These are phyloP conservation scores for Lypha dubia DNA, from an alignment of 2,888 invertebrate species.

Conservation along the genomic window DNA sequence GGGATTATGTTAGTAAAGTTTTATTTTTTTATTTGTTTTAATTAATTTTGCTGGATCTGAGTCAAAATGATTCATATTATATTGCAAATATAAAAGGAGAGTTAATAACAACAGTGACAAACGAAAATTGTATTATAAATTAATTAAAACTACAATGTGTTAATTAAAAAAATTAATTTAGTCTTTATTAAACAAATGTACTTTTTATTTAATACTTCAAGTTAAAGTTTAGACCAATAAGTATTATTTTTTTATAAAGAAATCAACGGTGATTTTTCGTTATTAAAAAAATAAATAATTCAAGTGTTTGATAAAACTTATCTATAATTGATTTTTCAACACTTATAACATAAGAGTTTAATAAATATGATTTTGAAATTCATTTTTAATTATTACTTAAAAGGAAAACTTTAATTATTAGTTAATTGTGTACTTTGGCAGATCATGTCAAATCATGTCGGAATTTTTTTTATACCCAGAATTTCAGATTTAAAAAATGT, in stretches of 20 bases:
- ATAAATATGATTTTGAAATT: constrained; percentile 12
- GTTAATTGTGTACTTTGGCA: not conserved
- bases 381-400: constrained; percentile 5
- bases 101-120: constrained; percentile 17
- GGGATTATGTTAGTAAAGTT: not conserved
- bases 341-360: constrained; percentile 5
- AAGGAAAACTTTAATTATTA: not conserved
- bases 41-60: not conserved
- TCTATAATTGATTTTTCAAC: not conserved
- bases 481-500: no score
- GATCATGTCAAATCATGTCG: not conserved
- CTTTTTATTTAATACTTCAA: no score
- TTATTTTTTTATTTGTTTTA: not conserved
- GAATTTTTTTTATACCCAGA: not conserved
- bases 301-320: constrained; percentile 2
- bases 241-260: no score
- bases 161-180: not conserved
- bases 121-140: not conserved
- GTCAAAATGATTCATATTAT: constrained; percentile 10
- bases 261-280: not conserved
- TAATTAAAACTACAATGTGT: not conserved
- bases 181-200: not conserved
- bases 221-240: no score
- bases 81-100: not conserved
- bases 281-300: not conserved